Conservation (phyloP, 2,888 invertebrate species). For the Theristus sp. region DNA sequence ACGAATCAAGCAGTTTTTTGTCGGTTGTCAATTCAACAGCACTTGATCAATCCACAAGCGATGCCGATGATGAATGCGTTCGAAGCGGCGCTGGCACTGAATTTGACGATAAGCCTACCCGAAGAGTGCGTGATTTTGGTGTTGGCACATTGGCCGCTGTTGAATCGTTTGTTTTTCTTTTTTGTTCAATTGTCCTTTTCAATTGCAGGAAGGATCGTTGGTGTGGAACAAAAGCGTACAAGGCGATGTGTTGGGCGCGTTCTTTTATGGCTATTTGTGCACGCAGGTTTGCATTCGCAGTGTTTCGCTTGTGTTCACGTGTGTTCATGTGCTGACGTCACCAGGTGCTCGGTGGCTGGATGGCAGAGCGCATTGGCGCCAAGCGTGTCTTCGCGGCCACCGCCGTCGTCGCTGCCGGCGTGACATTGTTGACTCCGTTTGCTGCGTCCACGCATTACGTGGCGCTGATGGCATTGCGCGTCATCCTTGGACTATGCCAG, state of each 20-base stretch:
- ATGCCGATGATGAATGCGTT: background rate
- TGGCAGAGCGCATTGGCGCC: background rate
- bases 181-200: no score
- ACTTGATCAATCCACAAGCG: no score
- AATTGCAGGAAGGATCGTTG: conserved; percentile 7
- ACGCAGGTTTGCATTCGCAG: conserved; percentile 29
- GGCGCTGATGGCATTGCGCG: background rate
- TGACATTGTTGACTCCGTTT: background rate
- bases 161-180: no score
- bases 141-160: no score
- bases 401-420: background rate
- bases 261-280: conserved; percentile 39
- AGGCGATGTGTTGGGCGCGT: conserved; percentile 38
- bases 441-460: background rate
- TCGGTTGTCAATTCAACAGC: background rate
- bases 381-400: background rate
- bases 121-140: no score
- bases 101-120: conserved; percentile 1
- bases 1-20: background rate
- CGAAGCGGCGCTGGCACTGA: background rate
- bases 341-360: background rate
- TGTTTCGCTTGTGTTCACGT: conserved; percentile 12
- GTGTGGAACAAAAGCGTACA: conserved; percentile 39
- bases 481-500: background rate
- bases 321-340: no score